These are phyloP conservation scores for Montipora sp. DNA, from an alignment of 64 coral and sea anemone species.

Conservation along the genomic window DNA sequence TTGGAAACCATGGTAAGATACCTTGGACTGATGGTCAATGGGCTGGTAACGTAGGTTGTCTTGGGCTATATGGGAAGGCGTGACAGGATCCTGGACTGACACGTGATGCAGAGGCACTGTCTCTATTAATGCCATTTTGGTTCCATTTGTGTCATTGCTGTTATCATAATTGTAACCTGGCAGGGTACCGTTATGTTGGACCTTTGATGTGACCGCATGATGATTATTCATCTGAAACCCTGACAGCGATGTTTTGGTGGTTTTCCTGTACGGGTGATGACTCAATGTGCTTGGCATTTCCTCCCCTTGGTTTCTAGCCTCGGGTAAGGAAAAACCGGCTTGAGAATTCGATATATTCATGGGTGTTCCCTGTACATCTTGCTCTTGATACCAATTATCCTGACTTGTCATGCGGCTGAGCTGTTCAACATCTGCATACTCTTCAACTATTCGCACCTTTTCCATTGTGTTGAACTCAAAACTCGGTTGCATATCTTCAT, in stretches of 20 bases:
- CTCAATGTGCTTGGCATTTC: background rate
- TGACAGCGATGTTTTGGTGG: background rate
- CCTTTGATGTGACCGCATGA: background rate
- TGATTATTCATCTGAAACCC: background rate
- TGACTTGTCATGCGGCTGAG: background rate
- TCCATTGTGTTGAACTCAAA: background rate
- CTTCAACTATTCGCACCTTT: background rate
- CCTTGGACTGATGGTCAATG: background rate
- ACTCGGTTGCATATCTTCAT: background rate
- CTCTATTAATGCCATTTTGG: background rate
- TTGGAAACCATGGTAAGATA: background rate
- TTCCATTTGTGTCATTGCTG: background rate
- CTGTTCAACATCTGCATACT: background rate
- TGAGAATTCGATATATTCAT: background rate
- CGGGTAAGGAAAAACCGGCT: background rate
- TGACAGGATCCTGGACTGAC: background rate
- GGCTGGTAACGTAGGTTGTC: background rate
- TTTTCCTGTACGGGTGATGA: background rate
- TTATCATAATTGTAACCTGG: background rate
- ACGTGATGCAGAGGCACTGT: conserved; percentile 26
- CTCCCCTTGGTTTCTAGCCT: background rate
- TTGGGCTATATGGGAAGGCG: background rate
- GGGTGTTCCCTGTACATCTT: background rate
- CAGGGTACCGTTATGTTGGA: background rate
- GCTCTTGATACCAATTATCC: background rate